Evolutionary conservation across 2,113 vertebrate species (phyloP).

Genomic region (Phyllopteryx taeniolatus): DNA sequence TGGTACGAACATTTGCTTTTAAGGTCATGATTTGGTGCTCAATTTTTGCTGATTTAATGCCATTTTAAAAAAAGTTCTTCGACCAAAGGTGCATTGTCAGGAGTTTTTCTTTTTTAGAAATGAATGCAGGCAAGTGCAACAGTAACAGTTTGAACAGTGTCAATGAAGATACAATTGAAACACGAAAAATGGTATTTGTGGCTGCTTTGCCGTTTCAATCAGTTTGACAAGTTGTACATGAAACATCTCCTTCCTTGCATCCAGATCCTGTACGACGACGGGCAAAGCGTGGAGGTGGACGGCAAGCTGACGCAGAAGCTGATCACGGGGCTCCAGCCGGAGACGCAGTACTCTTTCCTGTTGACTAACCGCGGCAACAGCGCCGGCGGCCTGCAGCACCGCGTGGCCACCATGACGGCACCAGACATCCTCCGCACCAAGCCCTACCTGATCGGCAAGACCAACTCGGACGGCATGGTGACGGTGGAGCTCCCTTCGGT

Average conservation of each 20-base stretch:
- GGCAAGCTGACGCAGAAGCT: constrained; percentile 93
- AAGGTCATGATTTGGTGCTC: too few relatives aligned
- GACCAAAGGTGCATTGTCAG: too few relatives aligned
- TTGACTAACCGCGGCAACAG: constrained; percentile 96
- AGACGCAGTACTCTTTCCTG: constrained; percentile 96
- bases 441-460: constrained; percentile 89
- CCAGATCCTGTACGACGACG: constrained; percentile 98
- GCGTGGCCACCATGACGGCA: constrained; percentile 91
- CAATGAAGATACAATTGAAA: too few relatives aligned
- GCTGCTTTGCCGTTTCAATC: too few relatives aligned
- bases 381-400: constrained; percentile 93
- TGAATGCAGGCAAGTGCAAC: too few relatives aligned
- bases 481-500: constrained; percentile 90
- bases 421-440: constrained; percentile 92
- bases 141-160: too few relatives aligned
- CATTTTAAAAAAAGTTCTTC: too few relatives aligned
- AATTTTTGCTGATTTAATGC: too few relatives aligned
- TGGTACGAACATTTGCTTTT: too few relatives aligned
- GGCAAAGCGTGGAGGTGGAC: constrained; percentile 95
- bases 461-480: constrained; percentile 93
- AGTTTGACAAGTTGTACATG: background rate
- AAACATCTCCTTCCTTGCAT: background rate
- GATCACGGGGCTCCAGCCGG: constrained; percentile 93
- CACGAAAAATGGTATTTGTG: too few relatives aligned
- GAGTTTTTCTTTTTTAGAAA: too few relatives aligned